Evolutionary conservation across 2,797 vertebrate genomes (phyloP).

Genomic region (Xyrichtys novacula): DNA sequence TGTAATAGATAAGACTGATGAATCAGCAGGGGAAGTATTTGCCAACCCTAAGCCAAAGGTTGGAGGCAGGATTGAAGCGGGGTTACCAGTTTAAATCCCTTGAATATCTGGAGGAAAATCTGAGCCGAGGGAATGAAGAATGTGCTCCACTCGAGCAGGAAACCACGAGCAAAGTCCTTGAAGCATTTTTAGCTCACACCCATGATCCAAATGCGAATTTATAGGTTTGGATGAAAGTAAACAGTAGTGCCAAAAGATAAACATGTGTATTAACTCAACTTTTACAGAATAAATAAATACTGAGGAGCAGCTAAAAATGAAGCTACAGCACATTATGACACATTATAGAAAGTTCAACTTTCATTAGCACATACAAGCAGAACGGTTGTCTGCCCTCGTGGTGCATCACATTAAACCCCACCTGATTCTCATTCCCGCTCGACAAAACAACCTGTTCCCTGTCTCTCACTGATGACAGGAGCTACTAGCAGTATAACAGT

Average conservation of each 20-base stretch:
- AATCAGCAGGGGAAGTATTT: conserved; percentile 48
- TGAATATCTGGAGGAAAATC: conserved; percentile 17
- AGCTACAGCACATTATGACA: conserved; percentile 20
- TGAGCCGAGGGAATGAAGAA: conserved; percentile 5
- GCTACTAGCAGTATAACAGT: conserved; percentile 25
- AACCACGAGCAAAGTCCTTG: conserved; percentile 19
- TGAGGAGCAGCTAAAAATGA: neutral
- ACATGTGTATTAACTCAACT: conserved; percentile 47
- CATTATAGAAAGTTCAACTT: conserved; percentile 24
- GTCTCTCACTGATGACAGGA: conserved; percentile 42
- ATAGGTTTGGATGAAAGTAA: conserved; percentile 32
- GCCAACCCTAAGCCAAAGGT: conserved; percentile 36
- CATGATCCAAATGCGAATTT: conserved; percentile 15
- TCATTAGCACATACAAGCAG: conserved; percentile 20
- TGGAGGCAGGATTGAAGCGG: conserved; percentile 15
- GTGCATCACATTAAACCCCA: conserved; percentile 37
- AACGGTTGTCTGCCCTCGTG: conserved; percentile 32
- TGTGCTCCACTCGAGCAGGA: neutral
- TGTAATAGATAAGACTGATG: conserved; percentile 42
- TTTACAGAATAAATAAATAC: conserved; percentile 45
- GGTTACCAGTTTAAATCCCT: conserved; percentile 17
- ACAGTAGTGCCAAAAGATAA: conserved; percentile 29
- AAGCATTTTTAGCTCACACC: conserved; percentile 19
- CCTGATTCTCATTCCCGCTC: conserved; percentile 22
- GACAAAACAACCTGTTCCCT: conserved; percentile 38